Evolutionary conservation across 2,888 invertebrate genomes (phyloP).

Genomic region (Elmis aenea): DNA sequence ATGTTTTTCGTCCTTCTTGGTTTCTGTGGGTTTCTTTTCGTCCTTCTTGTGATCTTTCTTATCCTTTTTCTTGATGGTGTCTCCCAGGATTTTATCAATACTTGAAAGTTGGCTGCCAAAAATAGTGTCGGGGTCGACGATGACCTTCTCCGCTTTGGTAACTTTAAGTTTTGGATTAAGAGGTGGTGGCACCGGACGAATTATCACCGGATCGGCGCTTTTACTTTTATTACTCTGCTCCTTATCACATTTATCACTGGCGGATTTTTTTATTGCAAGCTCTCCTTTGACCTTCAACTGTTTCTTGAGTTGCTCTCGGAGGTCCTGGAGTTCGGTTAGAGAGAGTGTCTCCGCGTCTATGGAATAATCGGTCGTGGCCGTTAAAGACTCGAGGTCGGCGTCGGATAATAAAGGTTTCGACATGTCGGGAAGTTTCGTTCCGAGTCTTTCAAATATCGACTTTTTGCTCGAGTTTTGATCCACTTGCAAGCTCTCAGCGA

Average conservation of each 20-base stretch:
- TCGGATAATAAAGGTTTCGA: slow-evolving; percentile 41
- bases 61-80: slow-evolving; percentile 17
- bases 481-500: slow-evolving; percentile 34
- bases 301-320: slow-evolving; percentile 49
- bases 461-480: slow-evolving; percentile 6
- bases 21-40: slow-evolving; percentile 6
- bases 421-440: slow-evolving; percentile 27
- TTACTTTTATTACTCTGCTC: too few relatives aligned
- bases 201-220: too few relatives aligned
- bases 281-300: slow-evolving; percentile 45
- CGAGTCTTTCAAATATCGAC: slow-evolving; percentile 19
- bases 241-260: too few relatives aligned
- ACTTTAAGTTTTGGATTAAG: slow-evolving; percentile 12
- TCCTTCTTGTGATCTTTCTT: slow-evolving; percentile 11
- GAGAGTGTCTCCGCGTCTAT: slow-evolving; percentile 51
- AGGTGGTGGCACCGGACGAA: too few relatives aligned
- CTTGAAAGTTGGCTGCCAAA: slow-evolving; percentile 31
- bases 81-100: slow-evolving; percentile 30
- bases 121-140: slow-evolving; percentile 15
- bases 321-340: slow-evolving; percentile 48
- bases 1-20: slow-evolving; percentile 6
- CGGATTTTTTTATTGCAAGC: too few relatives aligned
- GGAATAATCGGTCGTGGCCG: too few relatives aligned
- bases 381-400: slow-evolving; percentile 35
- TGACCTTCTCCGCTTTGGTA: slow-evolving; percentile 9